These are phyloP conservation scores for Halcyon leucocephala DNA, from an alignment of 2,797 vertebrate genomes.

Conservation along the genomic window DNA sequence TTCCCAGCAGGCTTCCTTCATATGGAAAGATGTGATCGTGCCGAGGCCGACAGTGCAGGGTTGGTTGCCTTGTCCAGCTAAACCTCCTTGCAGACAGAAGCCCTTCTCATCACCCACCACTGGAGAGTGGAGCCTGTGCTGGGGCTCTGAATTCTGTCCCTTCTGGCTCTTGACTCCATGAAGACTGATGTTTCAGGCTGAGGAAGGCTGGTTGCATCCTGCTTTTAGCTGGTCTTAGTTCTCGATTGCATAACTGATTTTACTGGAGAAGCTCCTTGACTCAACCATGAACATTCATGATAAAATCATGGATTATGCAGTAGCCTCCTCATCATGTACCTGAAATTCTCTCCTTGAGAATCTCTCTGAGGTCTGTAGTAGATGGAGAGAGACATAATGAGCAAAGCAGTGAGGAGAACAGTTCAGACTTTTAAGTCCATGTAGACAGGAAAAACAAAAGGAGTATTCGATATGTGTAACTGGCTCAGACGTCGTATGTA, in stretches of 20 bases:
- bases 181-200: neutral
- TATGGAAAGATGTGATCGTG: neutral
- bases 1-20: neutral
- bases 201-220: neutral
- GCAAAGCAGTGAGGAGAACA: neutral
- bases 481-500: neutral
- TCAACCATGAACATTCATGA: neutral
- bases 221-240: neutral
- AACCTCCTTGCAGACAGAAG: neutral
- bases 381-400: neutral
- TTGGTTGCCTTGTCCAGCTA: neutral
- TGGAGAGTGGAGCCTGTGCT: neutral
- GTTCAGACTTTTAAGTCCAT: neutral
- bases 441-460: neutral
- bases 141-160: neutral
- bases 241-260: fast-evolving
- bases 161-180: neutral
- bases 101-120: fast-evolving
- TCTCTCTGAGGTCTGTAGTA: neutral
- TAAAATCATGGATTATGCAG: neutral
- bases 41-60: fast-evolving
- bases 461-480: neutral
- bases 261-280: neutral
- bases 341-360: neutral
- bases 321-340: neutral